These are phyloP conservation scores for Albula goreensis DNA, from an alignment of 2,113 vertebrate genomes.

Conservation along the genomic window DNA sequence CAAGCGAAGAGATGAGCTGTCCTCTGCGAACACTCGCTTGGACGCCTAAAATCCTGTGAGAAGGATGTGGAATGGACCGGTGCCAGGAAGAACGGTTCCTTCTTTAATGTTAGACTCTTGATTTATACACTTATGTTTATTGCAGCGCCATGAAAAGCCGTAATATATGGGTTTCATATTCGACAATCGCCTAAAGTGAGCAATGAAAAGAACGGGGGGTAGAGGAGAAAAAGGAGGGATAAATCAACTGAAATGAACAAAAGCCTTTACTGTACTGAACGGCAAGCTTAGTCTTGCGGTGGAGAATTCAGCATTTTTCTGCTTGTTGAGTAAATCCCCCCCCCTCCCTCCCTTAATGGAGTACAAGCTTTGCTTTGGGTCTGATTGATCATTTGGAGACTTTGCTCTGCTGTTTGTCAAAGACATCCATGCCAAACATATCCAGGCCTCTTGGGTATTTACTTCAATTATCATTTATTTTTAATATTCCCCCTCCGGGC, in stretches of 20 bases:
- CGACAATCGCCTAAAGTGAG: background rate
- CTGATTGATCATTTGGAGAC: background rate
- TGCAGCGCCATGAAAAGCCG: background rate
- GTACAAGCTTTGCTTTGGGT: background rate
- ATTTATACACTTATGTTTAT: background rate
- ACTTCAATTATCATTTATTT: no score
- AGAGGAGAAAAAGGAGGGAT: background rate
- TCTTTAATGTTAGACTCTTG: background rate
- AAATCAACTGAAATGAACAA: background rate
- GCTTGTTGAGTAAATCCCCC: background rate
- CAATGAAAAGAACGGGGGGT: background rate
- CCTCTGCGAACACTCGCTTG: background rate
- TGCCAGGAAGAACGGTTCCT: background rate
- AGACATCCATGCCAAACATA: background rate
- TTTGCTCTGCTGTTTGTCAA: background rate
- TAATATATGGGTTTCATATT: background rate
- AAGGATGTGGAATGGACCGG: background rate
- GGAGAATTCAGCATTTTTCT: background rate
- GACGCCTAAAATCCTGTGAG: background rate
- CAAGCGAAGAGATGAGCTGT: background rate
- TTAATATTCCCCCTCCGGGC: no score
- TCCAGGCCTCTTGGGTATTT: no score
- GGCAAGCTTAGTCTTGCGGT: background rate
- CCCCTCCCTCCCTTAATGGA: background rate
- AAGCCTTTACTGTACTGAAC: background rate